phyloP scores from a whole-genome alignment of 2,797 vertebrate genomes.

The Botia kubotai region DNA sequence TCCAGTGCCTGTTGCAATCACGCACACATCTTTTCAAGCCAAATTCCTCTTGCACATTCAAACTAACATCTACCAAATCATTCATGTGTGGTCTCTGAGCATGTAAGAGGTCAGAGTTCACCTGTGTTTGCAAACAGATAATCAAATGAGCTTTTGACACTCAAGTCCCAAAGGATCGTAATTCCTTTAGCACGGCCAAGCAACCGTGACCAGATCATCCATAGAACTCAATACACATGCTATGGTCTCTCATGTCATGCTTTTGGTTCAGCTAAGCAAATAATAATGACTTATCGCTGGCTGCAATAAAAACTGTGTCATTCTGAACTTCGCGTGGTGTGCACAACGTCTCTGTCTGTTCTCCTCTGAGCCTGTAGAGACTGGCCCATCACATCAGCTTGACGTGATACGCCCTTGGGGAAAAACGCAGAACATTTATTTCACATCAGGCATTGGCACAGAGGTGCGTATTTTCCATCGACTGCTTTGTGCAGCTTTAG shows the following conservation, averaged over 20 bases:
- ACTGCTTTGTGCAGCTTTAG: constrained; percentile 37
- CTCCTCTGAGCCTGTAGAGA: constrained; percentile 70
- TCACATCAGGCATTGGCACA: constrained; percentile 66
- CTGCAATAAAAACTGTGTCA: constrained; percentile 48
- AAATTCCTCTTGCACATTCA: constrained; percentile 47
- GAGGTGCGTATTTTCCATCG: constrained; percentile 56
- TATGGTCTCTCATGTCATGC: constrained; percentile 27
- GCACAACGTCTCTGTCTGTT: constrained; percentile 54
- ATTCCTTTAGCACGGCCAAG: constrained; percentile 50
- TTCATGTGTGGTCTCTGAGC: constrained; percentile 55
- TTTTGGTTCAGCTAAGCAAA: constrained; percentile 49
- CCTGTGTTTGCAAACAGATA: constrained; percentile 48
- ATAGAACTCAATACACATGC: constrained; percentile 32
- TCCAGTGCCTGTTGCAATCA: background rate
- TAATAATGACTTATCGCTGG: constrained; percentile 41
- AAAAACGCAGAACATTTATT: constrained; percentile 69
- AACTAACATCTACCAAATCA: constrained; percentile 35
- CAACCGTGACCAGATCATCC: constrained; percentile 45
- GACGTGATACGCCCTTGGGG: constrained; percentile 68
- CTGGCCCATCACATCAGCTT: constrained; percentile 71
- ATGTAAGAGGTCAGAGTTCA: constrained; percentile 50
- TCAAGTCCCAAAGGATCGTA: constrained; percentile 27
- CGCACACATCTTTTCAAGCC: background rate
- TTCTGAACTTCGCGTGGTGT: constrained; percentile 43
- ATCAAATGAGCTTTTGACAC: constrained; percentile 46